Evolutionary conservation across 2,888 invertebrate genomes (phyloP), one percentile per base, ranked within the genome.

Genomic region (Furcula furcula): DNA sequence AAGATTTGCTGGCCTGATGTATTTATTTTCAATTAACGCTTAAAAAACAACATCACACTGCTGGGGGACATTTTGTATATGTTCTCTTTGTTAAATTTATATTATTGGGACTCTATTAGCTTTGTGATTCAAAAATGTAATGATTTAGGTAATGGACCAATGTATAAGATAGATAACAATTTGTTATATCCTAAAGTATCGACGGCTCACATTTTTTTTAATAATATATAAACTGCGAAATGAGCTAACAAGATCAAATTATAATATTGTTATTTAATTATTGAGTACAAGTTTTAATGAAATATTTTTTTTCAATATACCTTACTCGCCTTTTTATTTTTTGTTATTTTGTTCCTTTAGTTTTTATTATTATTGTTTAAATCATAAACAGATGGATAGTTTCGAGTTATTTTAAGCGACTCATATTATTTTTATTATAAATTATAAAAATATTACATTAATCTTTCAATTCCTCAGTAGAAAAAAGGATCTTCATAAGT

Each of bases 241-340:
- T 59, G 78, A 79, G 81, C 80, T 80, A 69, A 76, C 72, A 73
- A 86, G 87, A 87, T 86, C 86, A 88, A 88, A 86, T 78, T 87
- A 85, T 86, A 79, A 84, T 85, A 86, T 84, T 86, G 87, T 88
- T 88, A 85, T 84, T 85, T 85, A 84, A 86, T 85, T 86, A 85
- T 84, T 79, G 87, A 87, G 85, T 88, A 88, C 88, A 87, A 86
- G 86, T 84, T 86, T 83, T 82, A 84, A 81, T 77, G 73, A 72
- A 79, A 79, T 85, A 77, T 82, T 76, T 81, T 75, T 81, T 85
- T 85, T 83, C 79, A 79, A 79, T 84, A 84, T 84, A 83, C 71
- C 56, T 76, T 77, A 81, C 78, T 79, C 83, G 80, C 81, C 76
- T 85, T 72, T 84, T 71, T 85, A 76, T 83, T 83, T 74, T 84